Evolutionary conservation across 2,888 invertebrate species (phyloP).

Genomic region (Lasioglossum leucozonium): DNA sequence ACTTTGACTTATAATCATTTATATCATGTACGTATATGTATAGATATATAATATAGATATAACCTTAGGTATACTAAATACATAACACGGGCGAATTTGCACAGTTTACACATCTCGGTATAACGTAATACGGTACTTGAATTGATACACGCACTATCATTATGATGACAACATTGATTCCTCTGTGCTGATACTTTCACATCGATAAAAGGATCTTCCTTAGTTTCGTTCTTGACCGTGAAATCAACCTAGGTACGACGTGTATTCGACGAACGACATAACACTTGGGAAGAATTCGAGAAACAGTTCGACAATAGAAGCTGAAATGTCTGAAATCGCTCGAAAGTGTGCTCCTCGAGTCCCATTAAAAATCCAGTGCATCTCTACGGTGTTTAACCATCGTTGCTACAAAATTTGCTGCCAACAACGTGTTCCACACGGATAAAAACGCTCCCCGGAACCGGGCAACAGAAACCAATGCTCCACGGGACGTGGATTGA

Average conservation of each 20-base stretch:
- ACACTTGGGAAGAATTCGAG: conserved; percentile 45
- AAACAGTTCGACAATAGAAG: conserved; percentile 52
- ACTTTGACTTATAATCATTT: conserved; percentile 56
- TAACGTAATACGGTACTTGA: conserved; percentile 50
- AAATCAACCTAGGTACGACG: conserved; percentile 48
- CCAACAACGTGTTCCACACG: conserved; percentile 22
- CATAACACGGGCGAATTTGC: conserved; percentile 47
- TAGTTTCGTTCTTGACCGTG: conserved; percentile 48
- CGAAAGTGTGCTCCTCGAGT: conserved; percentile 66
- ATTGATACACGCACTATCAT: conserved; percentile 60
- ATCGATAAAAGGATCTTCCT: conserved; percentile 46
- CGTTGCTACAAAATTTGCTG: conserved; percentile 69
- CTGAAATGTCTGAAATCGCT: conserved; percentile 61
- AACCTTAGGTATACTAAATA: conserved; percentile 28
- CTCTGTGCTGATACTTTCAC: conserved; percentile 37
- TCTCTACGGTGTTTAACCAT: conserved; percentile 60
- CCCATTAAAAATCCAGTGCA: conserved; percentile 69
- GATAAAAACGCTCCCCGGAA: not conserved
- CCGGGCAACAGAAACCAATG: not conserved
- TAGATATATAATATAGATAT: conserved; percentile 17
- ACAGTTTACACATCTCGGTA: conserved; percentile 65
- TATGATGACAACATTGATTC: conserved; percentile 39
- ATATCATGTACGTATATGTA: conserved; percentile 30
- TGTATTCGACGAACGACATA: conserved; percentile 48
- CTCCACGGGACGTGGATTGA: not conserved